Evolutionary conservation across 2,113 vertebrate species (phyloP), one percentile per base, ranked within the genome.

Genomic region (Ptilonorhynchus violaceus): DNA sequence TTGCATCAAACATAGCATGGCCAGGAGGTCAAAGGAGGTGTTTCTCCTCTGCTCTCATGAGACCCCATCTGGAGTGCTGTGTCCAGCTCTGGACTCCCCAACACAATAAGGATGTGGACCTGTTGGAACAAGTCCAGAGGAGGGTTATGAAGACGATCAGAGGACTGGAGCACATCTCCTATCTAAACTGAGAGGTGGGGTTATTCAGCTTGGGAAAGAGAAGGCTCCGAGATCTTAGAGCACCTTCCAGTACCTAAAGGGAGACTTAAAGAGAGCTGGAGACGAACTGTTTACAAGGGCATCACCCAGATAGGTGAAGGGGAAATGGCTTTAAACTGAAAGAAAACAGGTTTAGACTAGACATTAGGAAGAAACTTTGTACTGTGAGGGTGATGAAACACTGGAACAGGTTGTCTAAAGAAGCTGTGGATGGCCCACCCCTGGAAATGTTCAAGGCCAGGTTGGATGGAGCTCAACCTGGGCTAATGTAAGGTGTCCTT

Each of bases 41-140:
- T 49, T 49, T 28, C 3, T 42, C 7, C 35, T 56, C 72, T 69
- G 25, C 2, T 69, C 72, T 49, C 49, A 50, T 37, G 15, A 77
- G 42, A 63, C 6, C 31, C 27, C 35, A 62, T 10, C 49, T 23
- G 35, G 15, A 77, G 4, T 28, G 23, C 55, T 56, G 35, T 35
- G 67, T 10, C 39, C 78, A 68, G 39, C 39, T 56, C 35, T 49
- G 49, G 35, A 33, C 42, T 7, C 10, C 41, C 41, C 31, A 62
- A 0, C 12, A 42, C 8, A 49, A 2, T 0, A 55, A 37, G 22
- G 35, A 59, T 1, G 1, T 14, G 37, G 19, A 49, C 10, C 14
- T 55, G 42, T 5, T 27, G n/a, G 41, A 69, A 25, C 12, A 25
- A 76, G 25, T 15, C 35, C 49, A 90, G 64, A 56, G 49, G 15